Base-by-base conservation (phyloP, 1,140 invertebrate genomes). In the Rhizoglyphus robini region DNA sequence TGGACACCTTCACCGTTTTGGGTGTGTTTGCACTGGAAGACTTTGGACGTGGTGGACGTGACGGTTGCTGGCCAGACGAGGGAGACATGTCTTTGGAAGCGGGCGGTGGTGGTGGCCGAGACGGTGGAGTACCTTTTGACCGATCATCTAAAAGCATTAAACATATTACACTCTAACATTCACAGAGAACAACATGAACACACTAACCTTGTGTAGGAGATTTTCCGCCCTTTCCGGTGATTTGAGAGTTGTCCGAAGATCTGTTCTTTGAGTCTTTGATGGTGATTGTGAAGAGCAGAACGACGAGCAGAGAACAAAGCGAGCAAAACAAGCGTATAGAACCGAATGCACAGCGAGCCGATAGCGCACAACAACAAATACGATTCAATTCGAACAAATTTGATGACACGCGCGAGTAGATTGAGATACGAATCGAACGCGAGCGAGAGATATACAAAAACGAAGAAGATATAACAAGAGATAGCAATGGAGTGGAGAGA, bases 11-110 rank as follows among this genome's bases (percentile, higher is more conserved):
- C 23, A 23, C 23, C 48, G 18, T 46, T 46, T 46, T 20, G 15
- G 36, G 36, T n/a, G n/a, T n/a, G n/a, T n/a, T 41, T 46, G 41
- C 41, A 46, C 8, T 41, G 8, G 41, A 46, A 3, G 41, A 2
- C 15, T 13, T 13, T 51, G 47, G 64, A 61, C 65, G 57, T 38
- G 68, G 63, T 27, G 71, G 65, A 27, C 71, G 71, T 2, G 70
- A 69, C 32, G 71, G 71, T 13, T 71, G 69, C 25, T 69, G 69
- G 20, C 67, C 70, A 36, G 70, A 69, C n/a, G n/a, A n/a, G n/a
- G n/a, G n/a, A n/a, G n/a, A n/a, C n/a, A n/a, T n/a, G n/a, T 46
- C 63, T 36, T 58, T 72, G 66, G n/a, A n/a, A n/a, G n/a, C n/a
- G n/a, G 66, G 27, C 18, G 27, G 11, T 48, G 69, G 64, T 48